Percentiles rank a stretch among this genome's conserved stretches.
These are phyloP conservation scores for Megaceryle maxima DNA, from an alignment of 2,113 vertebrate species.

Conservation along the genomic window DNA sequence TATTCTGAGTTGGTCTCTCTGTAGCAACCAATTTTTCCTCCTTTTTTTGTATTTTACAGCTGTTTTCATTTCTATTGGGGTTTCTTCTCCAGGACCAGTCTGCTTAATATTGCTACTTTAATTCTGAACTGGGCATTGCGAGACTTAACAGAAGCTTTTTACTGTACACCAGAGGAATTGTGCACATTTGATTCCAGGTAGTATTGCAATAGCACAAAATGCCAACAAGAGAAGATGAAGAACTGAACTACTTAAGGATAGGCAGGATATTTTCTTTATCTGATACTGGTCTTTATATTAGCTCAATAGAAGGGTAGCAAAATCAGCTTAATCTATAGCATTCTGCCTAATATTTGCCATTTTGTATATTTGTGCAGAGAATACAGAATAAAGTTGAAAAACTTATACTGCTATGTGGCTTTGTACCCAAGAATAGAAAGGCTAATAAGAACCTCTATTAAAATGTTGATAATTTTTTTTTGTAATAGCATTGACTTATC, in stretches of 20 bases:
- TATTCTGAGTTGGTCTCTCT: background rate
- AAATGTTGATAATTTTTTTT: background rate
- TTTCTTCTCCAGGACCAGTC: background rate
- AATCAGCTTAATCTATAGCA: background rate
- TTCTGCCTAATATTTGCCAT: background rate
- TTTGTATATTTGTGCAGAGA: background rate
- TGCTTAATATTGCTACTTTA: background rate
- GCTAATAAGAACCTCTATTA: background rate
- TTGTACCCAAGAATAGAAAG: background rate
- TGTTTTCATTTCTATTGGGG: background rate
- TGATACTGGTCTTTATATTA: background rate
- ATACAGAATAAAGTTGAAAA: background rate
- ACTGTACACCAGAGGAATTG: background rate
- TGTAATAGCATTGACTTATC: background rate
- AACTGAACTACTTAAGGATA: background rate
- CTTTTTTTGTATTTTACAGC: background rate
- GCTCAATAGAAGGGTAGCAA: background rate
- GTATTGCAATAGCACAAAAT: background rate
- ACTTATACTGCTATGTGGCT: background rate
- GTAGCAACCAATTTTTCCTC: background rate
- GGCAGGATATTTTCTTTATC: background rate
- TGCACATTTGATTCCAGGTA: background rate
- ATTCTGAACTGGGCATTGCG: background rate
- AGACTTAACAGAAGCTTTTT: background rate
- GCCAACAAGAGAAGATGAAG: background rate